Percentiles rank a stretch among this genome's conserved stretches.
Conservation (phyloP, 1,140 invertebrate species). For the Alviniconcha marisindica region DNA sequence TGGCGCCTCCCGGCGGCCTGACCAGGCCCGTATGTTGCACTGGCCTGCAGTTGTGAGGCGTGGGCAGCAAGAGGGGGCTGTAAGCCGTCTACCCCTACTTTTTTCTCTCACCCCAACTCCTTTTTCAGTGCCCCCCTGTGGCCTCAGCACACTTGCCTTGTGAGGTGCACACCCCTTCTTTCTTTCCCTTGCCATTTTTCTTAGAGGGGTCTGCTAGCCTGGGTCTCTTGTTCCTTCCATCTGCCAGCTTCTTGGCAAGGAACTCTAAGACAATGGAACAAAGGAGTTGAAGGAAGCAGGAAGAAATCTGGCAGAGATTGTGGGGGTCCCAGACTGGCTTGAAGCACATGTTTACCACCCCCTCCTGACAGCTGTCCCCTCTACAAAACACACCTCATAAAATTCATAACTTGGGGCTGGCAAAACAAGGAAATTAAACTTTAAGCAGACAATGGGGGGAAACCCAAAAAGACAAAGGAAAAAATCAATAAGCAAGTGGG, state of each 20-base stretch:
- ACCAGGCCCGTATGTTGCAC: conserved; percentile 4
- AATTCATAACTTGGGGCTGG: conserved; percentile 60
- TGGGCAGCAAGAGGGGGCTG: not conserved
- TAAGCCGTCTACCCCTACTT: not conserved
- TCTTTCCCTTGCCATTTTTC: conserved; percentile 37
- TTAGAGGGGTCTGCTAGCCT: conserved; percentile 34
- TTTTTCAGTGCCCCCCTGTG: not conserved
- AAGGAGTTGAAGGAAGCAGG: conserved; percentile 39
- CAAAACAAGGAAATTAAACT: conserved; percentile 65
- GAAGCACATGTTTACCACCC: conserved; percentile 44
- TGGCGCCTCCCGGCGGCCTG: not conserved
- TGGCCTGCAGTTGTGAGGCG: not conserved
- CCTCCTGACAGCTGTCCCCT: conserved; percentile 46
- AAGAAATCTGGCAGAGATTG: conserved; percentile 40
- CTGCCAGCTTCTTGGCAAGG: conserved; percentile 46
- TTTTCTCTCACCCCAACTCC: not conserved
- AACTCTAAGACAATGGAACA: conserved; percentile 51
- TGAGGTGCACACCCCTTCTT: conserved; percentile 26
- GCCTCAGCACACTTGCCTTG: not conserved
- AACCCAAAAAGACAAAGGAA: conserved; percentile 66
- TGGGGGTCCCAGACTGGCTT: conserved; percentile 13
- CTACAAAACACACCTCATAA: conserved; percentile 45
- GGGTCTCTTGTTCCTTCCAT: conserved; percentile 47
- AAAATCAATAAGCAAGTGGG: conserved; percentile 63
- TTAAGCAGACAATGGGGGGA: conserved; percentile 62